Percentiles rank a stretch among this genome's conserved stretches.
phyloP scores from a whole-genome alignment of 2,113 vertebrate species.

The Calidris pugnax region DNA sequence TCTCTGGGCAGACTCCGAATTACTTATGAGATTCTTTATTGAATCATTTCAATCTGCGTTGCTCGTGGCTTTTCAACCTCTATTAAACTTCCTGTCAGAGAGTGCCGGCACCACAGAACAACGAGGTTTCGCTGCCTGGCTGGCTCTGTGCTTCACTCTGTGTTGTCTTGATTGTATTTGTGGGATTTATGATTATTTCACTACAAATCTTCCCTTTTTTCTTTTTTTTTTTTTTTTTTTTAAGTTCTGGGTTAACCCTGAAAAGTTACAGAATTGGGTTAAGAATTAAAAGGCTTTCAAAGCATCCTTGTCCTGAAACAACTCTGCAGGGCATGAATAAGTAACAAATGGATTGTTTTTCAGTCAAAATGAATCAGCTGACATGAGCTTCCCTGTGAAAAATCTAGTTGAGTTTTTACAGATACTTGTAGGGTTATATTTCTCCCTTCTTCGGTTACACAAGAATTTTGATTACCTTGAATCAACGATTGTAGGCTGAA shows the following conservation, averaged over 20 bases:
- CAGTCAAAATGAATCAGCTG: constrained; percentile 13
- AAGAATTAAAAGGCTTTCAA: constrained; percentile 34
- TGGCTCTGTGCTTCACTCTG: not conserved
- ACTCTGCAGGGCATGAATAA: constrained; percentile 33
- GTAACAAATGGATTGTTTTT: constrained; percentile 36
- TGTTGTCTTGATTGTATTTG: not conserved
- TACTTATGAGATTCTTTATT: not conserved
- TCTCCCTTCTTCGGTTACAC: not conserved
- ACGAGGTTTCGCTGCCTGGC: not conserved
- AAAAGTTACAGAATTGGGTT: not conserved
- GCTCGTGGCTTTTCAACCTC: not conserved
- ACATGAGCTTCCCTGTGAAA: not conserved
- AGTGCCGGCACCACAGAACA: not conserved
- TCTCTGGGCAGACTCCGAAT: not conserved
- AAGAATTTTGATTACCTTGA: not conserved
- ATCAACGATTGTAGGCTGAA: not conserved
- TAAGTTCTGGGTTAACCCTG: not conserved
- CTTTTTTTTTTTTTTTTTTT: not conserved
- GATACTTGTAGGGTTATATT: not conserved
- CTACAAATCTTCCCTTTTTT: not conserved
- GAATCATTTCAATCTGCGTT: not conserved
- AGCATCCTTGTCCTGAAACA: constrained; percentile 33
- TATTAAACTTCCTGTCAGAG: not conserved
- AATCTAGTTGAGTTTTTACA: not conserved
- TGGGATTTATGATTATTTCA: not conserved